Evolutionary conservation across 1,140 invertebrate genomes (phyloP).

Genomic region (Micrasema minimum): DNA sequence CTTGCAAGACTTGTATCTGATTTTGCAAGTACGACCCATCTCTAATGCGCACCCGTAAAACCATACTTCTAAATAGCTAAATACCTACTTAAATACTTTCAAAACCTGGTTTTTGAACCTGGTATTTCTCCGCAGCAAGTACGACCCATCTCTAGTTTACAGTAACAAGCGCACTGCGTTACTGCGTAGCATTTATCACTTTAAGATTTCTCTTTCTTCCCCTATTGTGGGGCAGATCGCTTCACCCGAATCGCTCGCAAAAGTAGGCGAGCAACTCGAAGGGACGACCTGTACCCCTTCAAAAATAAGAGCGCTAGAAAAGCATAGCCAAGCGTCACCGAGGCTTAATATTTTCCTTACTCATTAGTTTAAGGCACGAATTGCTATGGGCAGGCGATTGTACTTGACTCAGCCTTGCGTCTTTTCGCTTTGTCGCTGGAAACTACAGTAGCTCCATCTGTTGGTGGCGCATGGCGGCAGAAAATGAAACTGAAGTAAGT

Average conservation of each 20-base stretch:
- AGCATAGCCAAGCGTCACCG: slow-evolving; percentile 82
- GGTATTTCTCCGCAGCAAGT: too few relatives aligned
- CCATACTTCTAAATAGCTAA: too few relatives aligned
- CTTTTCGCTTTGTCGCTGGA: neutral
- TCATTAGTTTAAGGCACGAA: slow-evolving; percentile 87
- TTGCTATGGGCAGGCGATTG: neutral
- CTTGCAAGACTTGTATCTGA: too few relatives aligned
- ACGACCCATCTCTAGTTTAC: too few relatives aligned
- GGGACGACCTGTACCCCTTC: slow-evolving; percentile 80
- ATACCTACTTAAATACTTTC: too few relatives aligned
- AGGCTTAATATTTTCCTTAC: slow-evolving; percentile 88
- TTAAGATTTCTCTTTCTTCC: too few relatives aligned
- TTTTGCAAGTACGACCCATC: too few relatives aligned
- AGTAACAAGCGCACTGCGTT: too few relatives aligned
- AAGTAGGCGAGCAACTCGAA: slow-evolving; percentile 74
- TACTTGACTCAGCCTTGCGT: neutral
- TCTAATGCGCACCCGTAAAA: too few relatives aligned
- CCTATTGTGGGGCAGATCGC: slow-evolving; percentile 76
- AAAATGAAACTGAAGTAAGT: too few relatives aligned
- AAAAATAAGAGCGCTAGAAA: slow-evolving; percentile 75
- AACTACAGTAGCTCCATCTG: slow-evolving; percentile 31
- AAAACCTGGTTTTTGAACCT: too few relatives aligned
- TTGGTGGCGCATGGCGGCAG: neutral
- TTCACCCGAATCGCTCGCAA: slow-evolving; percentile 72
- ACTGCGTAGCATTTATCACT: too few relatives aligned